Conservation (phyloP, 1,140 invertebrate species). For the Rhagoletis pomonella region DNA sequence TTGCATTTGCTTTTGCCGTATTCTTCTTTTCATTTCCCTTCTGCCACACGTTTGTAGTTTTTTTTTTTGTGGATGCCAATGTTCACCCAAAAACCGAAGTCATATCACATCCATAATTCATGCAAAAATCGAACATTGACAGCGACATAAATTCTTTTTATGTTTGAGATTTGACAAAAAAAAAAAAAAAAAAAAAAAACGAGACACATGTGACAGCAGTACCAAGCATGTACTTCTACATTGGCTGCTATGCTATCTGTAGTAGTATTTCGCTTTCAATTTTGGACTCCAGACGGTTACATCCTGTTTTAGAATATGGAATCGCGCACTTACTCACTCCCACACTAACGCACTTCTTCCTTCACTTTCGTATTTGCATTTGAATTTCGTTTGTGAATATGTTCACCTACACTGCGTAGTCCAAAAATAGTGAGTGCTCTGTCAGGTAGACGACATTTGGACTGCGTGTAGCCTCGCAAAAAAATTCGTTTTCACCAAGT, state of each 20-base stretch:
- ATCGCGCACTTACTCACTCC: background rate
- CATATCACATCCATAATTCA: conserved; percentile 32
- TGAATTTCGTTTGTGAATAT: background rate
- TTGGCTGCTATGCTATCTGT: background rate
- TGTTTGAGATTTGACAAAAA: background rate
- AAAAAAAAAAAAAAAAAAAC: background rate
- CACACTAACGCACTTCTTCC: background rate
- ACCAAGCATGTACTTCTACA: background rate
- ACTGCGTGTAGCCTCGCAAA: background rate
- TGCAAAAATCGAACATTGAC: conserved; percentile 45
- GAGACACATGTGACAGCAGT: background rate
- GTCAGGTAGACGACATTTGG: background rate
- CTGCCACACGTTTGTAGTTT: background rate
- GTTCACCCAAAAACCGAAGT: background rate
- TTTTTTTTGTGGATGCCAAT: background rate
- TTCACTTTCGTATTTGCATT: background rate
- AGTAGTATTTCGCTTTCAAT: background rate
- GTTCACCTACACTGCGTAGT: background rate
- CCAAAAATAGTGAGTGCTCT: background rate
- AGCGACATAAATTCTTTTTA: conserved; percentile 26
- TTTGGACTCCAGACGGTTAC: background rate
- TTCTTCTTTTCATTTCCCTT: conserved; percentile 1
- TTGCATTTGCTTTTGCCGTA: background rate
- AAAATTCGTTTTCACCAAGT: conserved; percentile 4
- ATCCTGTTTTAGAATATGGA: background rate